Percentiles rank a stretch among this genome's conserved stretches.
These are phyloP conservation scores for Drosophila cracens DNA, from an alignment of 2,888 invertebrate genomes.

Conservation along the genomic window DNA sequence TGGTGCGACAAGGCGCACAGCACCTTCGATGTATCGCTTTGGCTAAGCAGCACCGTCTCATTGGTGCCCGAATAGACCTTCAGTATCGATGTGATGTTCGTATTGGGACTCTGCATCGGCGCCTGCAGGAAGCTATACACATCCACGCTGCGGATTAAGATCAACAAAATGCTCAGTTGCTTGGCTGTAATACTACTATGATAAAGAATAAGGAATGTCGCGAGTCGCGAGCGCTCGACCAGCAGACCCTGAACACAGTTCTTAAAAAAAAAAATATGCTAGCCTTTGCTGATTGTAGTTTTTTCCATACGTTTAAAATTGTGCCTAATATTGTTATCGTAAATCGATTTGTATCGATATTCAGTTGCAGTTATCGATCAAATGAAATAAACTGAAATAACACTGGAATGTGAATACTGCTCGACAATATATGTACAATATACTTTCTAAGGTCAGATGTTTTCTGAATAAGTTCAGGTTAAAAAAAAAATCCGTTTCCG, in stretches of 20 bases:
- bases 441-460: neutral
- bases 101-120: conserved; percentile 88
- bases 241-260: neutral
- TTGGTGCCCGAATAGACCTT: conserved; percentile 84
- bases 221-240: too few species aligned
- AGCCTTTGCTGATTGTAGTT: neutral
- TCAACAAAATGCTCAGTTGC: conserved; percentile 4
- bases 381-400: neutral
- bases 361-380: neutral
- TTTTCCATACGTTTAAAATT: neutral
- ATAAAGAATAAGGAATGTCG: neutral
- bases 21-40: conserved; percentile 94
- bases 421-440: neutral
- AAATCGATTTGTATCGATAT: neutral
- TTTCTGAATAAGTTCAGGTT: neutral
- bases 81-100: conserved; percentile 85
- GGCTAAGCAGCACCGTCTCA: conserved; percentile 88
- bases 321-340: too few species aligned
- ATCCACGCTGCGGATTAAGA: conserved; percentile 88
- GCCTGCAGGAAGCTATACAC: conserved; percentile 93
- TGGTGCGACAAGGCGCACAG: conserved; percentile 95
- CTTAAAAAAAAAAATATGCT: neutral
- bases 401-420: neutral
- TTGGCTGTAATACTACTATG: neutral
- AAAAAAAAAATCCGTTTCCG: neutral